phyloP scores from a whole-genome alignment of 2,797 vertebrate genomes.

The Sebastes kiyomatsui region DNA sequence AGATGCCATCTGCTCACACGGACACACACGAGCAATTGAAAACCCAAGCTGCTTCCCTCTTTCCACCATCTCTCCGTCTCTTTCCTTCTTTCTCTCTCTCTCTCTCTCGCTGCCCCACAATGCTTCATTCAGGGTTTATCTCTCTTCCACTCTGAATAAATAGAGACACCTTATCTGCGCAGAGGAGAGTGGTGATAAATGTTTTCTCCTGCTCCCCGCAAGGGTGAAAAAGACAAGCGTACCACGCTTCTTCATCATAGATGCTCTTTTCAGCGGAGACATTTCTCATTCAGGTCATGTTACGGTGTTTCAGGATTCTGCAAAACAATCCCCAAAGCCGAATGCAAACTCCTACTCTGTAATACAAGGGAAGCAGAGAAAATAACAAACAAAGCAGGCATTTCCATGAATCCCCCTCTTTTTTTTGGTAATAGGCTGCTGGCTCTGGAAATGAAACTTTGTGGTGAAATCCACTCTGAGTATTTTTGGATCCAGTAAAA shows the following conservation, averaged over 20 bases:
- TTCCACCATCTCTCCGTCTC: conserved; percentile 7
- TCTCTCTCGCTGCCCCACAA: conserved; percentile 61
- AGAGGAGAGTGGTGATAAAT: conserved; percentile 79
- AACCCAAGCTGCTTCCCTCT: conserved; percentile 44
- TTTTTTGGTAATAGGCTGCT: conserved; percentile 14
- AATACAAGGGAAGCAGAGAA: conserved; percentile 24
- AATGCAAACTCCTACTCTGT: conserved; percentile 38
- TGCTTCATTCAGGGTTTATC: conserved; percentile 80
- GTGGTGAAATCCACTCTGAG: conserved; percentile 21
- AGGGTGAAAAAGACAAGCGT: conserved; percentile 75
- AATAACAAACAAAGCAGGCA: conserved; percentile 41
- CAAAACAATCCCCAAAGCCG: conserved; percentile 56
- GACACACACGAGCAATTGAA: conserved; percentile 60
- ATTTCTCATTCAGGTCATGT: conserved; percentile 69
- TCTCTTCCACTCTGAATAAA: conserved; percentile 78
- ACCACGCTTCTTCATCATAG: conserved; percentile 74
- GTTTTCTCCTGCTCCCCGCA: conserved; percentile 71
- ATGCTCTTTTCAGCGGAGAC: conserved; percentile 62
- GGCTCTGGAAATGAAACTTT: conserved; percentile 49
- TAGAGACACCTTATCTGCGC: conserved; percentile 83
- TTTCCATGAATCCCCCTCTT: conserved; percentile 20
- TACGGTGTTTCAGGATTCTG: conserved; percentile 40
- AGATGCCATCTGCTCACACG: conserved; percentile 76
- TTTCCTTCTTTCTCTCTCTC: conserved; percentile 17
- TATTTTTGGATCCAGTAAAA: conserved; percentile 55